Percentiles rank a stretch among this genome's conserved stretches.
phyloP scores from a whole-genome alignment of 2,888 invertebrate genomes.

The Steinernema scapterisci region DNA sequence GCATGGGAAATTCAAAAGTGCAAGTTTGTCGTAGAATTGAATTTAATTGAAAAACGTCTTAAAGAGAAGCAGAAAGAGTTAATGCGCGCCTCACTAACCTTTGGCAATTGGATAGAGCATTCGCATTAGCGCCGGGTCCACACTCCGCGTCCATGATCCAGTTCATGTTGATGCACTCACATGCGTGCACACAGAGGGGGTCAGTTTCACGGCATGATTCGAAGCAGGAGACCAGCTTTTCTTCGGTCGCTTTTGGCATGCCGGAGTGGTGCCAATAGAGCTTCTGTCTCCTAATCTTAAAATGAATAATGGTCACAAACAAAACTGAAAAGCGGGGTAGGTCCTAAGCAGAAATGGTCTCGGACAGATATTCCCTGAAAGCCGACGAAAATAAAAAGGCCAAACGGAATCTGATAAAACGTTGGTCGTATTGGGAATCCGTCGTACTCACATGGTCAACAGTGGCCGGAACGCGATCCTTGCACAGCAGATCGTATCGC shows the following conservation, averaged over 20 bases:
- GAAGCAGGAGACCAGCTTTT: slow-evolving; percentile 52
- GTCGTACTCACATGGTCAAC: slow-evolving; percentile 53
- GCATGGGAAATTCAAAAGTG: not conserved
- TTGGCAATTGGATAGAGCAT: slow-evolving; percentile 56
- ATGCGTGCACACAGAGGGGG: slow-evolving; percentile 52
- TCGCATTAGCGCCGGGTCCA: slow-evolving; percentile 51
- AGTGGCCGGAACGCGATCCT: slow-evolving; percentile 55
- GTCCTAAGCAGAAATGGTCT: too few species aligned
- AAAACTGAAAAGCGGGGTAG: too few species aligned
- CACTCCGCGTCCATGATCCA: slow-evolving; percentile 62
- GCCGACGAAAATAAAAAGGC: too few species aligned
- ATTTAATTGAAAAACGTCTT: slow-evolving; percentile 3
- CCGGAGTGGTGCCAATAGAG: slow-evolving; percentile 53
- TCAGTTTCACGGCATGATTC: slow-evolving; percentile 38
- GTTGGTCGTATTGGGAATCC: too few species aligned
- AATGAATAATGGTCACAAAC: not conserved
- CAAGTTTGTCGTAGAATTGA: not conserved
- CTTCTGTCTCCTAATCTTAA: slow-evolving; percentile 56
- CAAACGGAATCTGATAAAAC: too few species aligned
- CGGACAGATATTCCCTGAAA: too few species aligned
- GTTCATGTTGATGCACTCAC: slow-evolving; percentile 60
- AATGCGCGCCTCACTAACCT: slow-evolving; percentile 35
- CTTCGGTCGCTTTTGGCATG: slow-evolving; percentile 47
- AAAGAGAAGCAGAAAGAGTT: too few species aligned
- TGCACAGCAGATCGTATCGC: slow-evolving; percentile 56